These are phyloP conservation scores for Parauchenoglanis punctatus DNA, from an alignment of 2,797 vertebrate species.

Conservation along the genomic window DNA sequence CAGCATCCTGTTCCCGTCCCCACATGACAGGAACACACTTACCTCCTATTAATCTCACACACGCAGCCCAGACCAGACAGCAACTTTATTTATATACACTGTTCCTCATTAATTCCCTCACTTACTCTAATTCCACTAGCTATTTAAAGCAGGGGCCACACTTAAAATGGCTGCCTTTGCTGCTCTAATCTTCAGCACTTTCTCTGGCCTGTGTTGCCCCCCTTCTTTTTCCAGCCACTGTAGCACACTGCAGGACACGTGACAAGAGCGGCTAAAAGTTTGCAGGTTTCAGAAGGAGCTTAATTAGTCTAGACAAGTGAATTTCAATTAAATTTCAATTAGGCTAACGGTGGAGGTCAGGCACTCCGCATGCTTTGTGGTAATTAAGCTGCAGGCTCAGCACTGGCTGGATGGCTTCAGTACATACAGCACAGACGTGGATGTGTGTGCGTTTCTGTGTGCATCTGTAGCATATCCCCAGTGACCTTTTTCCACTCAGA, in stretches of 20 bases:
- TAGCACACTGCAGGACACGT: constrained; percentile 9
- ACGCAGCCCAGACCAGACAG: constrained; percentile 13
- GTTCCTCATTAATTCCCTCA: constrained; percentile 44
- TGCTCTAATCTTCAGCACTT: constrained; percentile 21
- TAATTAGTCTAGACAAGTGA: constrained; percentile 83
- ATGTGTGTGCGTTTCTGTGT: neutral
- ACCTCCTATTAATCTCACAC: constrained; percentile 5
- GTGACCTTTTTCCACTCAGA: constrained; percentile 73
- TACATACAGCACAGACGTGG: constrained; percentile 50
- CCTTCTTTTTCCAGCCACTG: neutral
- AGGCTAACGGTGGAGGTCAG: constrained; percentile 77
- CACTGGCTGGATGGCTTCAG: constrained; percentile 48
- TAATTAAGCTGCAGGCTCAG: constrained; percentile 77
- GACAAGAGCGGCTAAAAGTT: constrained; percentile 66
- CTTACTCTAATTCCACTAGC: constrained; percentile 33
- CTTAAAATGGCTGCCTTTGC: constrained; percentile 53
- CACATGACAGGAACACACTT: constrained; percentile 19
- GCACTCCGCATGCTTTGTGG: constrained; percentile 71
- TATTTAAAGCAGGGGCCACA: constrained; percentile 48
- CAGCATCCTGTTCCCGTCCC: constrained; percentile 11
- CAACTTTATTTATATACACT: constrained; percentile 41
- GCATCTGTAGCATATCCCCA: constrained; percentile 64
- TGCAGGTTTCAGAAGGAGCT: constrained; percentile 74
- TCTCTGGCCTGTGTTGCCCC: neutral
- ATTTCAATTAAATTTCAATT: constrained; percentile 86